Percentiles rank a stretch among this genome's conserved stretches.
Evolutionary conservation across 2,113 vertebrate species (phyloP).

Genomic region (Alethe castanea): DNA sequence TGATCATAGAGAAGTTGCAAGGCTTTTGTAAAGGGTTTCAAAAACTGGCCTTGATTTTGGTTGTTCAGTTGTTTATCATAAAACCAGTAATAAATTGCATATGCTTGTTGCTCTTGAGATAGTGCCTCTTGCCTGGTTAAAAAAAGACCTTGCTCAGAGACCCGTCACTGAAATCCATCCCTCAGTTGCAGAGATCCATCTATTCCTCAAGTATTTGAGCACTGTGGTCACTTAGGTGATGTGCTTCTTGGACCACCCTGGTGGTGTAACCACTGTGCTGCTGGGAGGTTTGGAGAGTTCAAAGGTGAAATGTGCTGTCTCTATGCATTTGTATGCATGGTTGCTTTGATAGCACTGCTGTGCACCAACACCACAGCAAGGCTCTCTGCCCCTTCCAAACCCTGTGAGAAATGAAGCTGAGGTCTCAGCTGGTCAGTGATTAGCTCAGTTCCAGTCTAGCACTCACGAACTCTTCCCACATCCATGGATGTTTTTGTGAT

Average conservation of each 20-base stretch:
- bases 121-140: background rate
- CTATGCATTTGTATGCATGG: background rate
- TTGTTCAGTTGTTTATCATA: background rate
- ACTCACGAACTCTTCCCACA: background rate
- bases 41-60: background rate
- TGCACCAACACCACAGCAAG: background rate
- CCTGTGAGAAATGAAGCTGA: background rate
- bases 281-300: background rate
- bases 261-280: accelerated
- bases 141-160: background rate
- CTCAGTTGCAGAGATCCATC: background rate
- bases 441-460: background rate
- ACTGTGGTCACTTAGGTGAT: background rate
- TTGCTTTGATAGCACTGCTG: background rate
- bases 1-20: background rate
- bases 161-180: background rate
- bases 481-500: background rate
- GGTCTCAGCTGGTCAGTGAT: background rate
- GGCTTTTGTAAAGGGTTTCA: background rate
- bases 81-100: background rate
- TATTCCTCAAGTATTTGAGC: background rate
- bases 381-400: background rate
- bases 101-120: background rate
- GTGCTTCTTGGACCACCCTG: background rate
- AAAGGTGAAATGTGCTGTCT: background rate